phyloP scores from a whole-genome alignment of 1,140 invertebrate genomes.

The Planococcus citri region DNA sequence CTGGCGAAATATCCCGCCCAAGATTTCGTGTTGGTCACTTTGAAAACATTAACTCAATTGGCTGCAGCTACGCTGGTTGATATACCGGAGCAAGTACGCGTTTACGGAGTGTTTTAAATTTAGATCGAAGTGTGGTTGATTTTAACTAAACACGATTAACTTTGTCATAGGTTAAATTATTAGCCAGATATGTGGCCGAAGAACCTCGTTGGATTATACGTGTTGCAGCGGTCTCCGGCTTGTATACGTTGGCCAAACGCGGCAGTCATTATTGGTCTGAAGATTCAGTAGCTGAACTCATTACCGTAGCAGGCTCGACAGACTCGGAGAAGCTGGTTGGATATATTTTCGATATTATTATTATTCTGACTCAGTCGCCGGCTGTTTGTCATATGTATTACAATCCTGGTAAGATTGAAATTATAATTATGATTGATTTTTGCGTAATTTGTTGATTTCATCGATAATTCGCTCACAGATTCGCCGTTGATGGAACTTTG shows the following conservation, averaged over 20 bases:
- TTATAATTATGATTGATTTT: background rate
- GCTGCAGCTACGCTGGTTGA: constrained; percentile 78
- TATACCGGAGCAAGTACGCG: constrained; percentile 73
- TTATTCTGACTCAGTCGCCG: constrained; percentile 42
- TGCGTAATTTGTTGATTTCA: background rate
- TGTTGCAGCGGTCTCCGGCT: constrained; percentile 54
- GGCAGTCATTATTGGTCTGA: constrained; percentile 72
- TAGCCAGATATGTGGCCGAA: constrained; percentile 42
- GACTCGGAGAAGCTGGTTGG: constrained; percentile 32
- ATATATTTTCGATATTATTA: constrained; percentile 37
- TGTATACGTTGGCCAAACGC: constrained; percentile 57
- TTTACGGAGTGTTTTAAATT: background rate
- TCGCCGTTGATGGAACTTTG: constrained; percentile 42
- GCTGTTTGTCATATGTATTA: constrained; percentile 40
- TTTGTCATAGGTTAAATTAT: constrained; percentile 38
- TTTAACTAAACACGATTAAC: constrained; percentile 11
- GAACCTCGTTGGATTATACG: constrained; percentile 60
- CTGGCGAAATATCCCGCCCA: constrained; percentile 75
- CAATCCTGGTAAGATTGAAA: constrained; percentile 30
- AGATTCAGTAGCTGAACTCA: constrained; percentile 49
- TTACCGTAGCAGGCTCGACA: constrained; percentile 39
- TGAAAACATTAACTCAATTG: constrained; percentile 77
- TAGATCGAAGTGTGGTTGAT: background rate
- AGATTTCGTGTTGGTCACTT: constrained; percentile 72
- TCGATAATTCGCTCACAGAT: constrained; percentile 29